phyloP scores from a whole-genome alignment of 2,888 invertebrate species.

The Lasioglossum malachurum region DNA sequence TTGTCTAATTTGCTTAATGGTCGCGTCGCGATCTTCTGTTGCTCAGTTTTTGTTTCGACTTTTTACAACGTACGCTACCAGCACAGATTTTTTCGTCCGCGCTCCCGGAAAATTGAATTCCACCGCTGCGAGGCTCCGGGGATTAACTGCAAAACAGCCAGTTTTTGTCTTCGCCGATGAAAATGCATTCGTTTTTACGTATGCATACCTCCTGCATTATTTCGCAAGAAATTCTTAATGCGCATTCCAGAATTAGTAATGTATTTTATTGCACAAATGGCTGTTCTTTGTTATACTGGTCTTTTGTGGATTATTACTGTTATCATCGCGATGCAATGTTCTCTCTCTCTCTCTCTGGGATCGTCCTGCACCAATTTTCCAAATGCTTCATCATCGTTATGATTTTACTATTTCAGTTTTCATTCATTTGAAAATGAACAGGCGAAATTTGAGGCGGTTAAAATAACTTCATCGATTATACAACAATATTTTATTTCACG shows the following conservation, averaged over 20 bases:
- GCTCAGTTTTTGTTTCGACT: neutral
- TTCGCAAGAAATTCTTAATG: neutral
- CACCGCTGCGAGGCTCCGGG: neutral
- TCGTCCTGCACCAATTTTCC: neutral
- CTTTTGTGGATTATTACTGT: neutral
- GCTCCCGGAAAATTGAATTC: neutral
- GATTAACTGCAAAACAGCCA: neutral
- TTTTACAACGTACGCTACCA: neutral
- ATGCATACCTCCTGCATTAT: neutral
- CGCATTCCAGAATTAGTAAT: neutral
- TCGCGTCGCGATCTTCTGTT: neutral
- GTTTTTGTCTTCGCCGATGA: neutral
- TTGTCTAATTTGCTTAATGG: constrained; percentile 2
- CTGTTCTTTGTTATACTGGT: neutral
- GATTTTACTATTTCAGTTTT: neutral
- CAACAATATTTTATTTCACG: neutral
- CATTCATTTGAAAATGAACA: neutral
- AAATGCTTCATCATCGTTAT: neutral
- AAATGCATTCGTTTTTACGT: neutral
- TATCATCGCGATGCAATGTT: neutral
- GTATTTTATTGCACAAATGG: neutral
- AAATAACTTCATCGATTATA: too few species aligned
- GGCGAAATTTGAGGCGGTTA: too few species aligned
- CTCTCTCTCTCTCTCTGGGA: neutral
- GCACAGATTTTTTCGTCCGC: neutral